Percentiles rank a stretch among this genome's conserved stretches.
phyloP scores from a whole-genome alignment of 2,888 invertebrate species.

The Branchipolynoe longqiensis region DNA sequence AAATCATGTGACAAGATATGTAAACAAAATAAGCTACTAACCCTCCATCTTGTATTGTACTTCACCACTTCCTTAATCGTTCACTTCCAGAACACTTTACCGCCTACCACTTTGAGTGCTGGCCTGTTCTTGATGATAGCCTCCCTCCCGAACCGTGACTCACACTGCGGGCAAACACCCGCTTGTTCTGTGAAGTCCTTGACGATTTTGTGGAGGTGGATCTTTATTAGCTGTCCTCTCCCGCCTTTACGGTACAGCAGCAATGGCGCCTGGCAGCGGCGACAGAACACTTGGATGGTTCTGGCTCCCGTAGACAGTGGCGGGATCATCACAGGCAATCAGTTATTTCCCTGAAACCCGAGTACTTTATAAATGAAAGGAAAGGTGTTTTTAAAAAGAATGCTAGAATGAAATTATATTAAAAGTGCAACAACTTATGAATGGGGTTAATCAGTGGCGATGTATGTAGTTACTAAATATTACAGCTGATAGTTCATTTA shows the following conservation, averaged over 20 bases:
- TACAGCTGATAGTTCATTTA: too few species aligned
- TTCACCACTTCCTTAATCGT: too few species aligned
- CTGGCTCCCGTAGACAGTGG: conserved; percentile 1
- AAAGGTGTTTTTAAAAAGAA: too few species aligned
- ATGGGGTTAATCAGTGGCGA: too few species aligned
- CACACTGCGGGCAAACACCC: conserved; percentile 62
- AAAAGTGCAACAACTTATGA: too few species aligned
- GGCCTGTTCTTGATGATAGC: conserved; percentile 62
- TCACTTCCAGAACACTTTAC: conserved; percentile 62
- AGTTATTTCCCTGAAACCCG: too few species aligned
- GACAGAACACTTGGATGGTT: conserved; percentile 62
- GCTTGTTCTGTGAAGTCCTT: conserved; percentile 58
- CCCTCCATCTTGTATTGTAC: conserved; percentile 17
- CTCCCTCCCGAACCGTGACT: conserved; percentile 59
- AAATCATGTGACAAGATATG: too few species aligned
- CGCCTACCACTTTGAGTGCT: conserved; percentile 62
- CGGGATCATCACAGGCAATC: too few species aligned
- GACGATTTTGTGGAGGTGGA: conserved; percentile 63
- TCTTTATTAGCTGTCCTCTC: conserved; percentile 61
- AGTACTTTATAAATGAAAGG: too few species aligned
- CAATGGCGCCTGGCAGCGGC: conserved; percentile 45
- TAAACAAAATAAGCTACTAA: too few species aligned
- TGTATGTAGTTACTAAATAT: too few species aligned
- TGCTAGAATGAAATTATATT: too few species aligned
- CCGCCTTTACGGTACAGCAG: conserved; percentile 62